These are phyloP conservation scores for Ranitomeya variabilis DNA, from an alignment of 2,113 vertebrate species.

Conservation along the genomic window DNA sequence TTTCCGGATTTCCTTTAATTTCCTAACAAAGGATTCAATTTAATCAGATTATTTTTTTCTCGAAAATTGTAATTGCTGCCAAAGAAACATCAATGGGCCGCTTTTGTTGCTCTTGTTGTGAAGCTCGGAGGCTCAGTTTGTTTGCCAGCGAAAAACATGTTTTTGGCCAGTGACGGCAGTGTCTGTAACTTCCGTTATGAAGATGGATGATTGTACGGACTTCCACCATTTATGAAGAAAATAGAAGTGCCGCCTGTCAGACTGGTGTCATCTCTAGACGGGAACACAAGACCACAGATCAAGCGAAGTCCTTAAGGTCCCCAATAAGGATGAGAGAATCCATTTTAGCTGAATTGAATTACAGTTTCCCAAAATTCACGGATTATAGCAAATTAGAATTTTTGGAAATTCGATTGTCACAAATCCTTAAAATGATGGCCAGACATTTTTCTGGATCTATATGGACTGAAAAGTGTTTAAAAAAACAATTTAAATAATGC, in stretches of 20 bases:
- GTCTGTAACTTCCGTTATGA: constrained; percentile 15
- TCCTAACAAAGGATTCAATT: constrained; percentile 31
- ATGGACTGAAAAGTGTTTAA: too few relatives aligned
- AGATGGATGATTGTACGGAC: constrained; percentile 24
- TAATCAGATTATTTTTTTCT: constrained; percentile 50
- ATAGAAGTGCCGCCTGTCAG: background rate
- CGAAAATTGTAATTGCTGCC: background rate
- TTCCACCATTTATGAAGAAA: background rate
- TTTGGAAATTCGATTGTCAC: too few relatives aligned
- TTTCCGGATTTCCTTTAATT: constrained; percentile 30
- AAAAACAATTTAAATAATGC: too few relatives aligned
- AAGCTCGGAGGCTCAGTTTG: background rate
- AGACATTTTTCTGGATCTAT: too few relatives aligned
- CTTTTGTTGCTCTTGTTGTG: background rate
- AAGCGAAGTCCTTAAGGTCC: background rate
- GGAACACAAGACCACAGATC: background rate
- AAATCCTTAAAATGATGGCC: too few relatives aligned
- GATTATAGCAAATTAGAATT: too few relatives aligned
- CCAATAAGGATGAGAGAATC: too few relatives aligned
- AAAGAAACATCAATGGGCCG: constrained; percentile 22
- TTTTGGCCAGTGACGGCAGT: background rate
- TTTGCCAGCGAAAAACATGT: constrained; percentile 29
- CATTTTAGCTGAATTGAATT: too few relatives aligned
- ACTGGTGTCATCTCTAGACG: background rate
- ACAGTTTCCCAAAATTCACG: too few relatives aligned